Conservation (phyloP, 30 jellyfish, hydroid and myxozoan genomes). For the Sanderia malayensis region DNA sequence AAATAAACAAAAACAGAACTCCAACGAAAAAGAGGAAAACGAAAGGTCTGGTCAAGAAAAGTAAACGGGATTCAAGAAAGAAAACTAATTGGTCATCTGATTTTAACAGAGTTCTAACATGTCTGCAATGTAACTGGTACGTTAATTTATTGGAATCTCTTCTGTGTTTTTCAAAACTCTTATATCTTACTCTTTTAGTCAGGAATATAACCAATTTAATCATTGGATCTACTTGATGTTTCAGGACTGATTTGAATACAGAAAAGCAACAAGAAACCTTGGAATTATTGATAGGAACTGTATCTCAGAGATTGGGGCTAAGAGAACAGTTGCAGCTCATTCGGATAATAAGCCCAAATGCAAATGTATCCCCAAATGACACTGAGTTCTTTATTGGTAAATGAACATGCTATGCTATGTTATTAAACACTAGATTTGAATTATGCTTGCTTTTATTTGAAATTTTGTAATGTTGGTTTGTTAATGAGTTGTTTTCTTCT, state of each 20-base stretch:
- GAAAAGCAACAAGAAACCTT: conserved; percentile 70
- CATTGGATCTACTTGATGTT: too few relatives aligned
- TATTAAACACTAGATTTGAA: too few relatives aligned
- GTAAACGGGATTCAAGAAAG: conserved; percentile 22
- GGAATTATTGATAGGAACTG: conserved; percentile 73
- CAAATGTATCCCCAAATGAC: conserved; percentile 82
- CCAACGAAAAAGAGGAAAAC: conserved; percentile 7
- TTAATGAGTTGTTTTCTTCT: background rate
- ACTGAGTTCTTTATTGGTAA: conserved; percentile 91
- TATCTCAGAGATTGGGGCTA: conserved; percentile 81
- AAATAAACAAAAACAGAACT: conserved; percentile 14
- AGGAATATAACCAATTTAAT: too few relatives aligned
- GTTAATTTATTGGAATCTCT: too few relatives aligned
- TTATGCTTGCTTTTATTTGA: too few relatives aligned
- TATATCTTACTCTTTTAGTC: too few relatives aligned
- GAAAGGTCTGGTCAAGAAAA: conserved; percentile 17
- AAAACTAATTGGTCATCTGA: conserved; percentile 33
- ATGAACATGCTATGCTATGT: too few relatives aligned
- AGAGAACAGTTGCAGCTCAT: conserved; percentile 86
- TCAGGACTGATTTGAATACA: conserved; percentile 70
- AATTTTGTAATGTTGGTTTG: too few relatives aligned
- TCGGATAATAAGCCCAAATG: conserved; percentile 83
- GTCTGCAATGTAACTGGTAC: conserved; percentile 55
- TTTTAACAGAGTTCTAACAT: conserved; percentile 38
- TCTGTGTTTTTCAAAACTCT: too few relatives aligned